Conservation (phyloP, 2,888 invertebrate species). For the Dexiosoma caninum region DNA sequence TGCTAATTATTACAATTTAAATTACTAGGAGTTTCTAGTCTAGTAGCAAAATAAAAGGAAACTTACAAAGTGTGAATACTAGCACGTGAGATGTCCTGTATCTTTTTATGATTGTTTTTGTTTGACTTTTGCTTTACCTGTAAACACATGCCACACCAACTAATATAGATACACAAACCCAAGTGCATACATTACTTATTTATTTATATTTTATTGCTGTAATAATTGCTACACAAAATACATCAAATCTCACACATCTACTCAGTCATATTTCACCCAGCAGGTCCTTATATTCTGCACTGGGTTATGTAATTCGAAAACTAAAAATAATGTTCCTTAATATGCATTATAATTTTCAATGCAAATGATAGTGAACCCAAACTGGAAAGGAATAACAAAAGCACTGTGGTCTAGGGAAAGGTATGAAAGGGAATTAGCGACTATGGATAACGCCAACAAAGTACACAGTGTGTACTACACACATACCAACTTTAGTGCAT, state of each 20-base stretch:
- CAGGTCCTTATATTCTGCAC: background rate
- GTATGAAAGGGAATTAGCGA: background rate
- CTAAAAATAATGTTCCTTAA: background rate
- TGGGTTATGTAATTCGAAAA: background rate
- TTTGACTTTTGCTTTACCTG: background rate
- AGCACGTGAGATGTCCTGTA: background rate
- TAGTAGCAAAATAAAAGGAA: background rate
- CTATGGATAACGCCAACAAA: too few species aligned
- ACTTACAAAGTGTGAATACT: conserved; percentile 22
- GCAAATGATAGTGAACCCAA: conserved; percentile 33
- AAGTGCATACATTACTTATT: background rate
- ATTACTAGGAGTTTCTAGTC: background rate
- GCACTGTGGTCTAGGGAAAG: background rate
- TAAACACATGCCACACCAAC: background rate
- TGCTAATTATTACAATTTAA: background rate
- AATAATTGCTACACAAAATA: background rate
- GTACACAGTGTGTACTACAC: too few species aligned
- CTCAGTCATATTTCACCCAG: background rate
- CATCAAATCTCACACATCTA: background rate
- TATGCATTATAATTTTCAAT: conserved; percentile 21
- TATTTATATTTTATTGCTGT: conserved; percentile 17
- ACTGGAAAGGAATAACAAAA: conserved; percentile 39
- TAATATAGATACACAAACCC: background rate
- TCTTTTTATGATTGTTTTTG: background rate
- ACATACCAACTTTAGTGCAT: too few species aligned